Evolutionary conservation across 2,797 vertebrate species (phyloP).

Genomic region (Brotula barbata): DNA sequence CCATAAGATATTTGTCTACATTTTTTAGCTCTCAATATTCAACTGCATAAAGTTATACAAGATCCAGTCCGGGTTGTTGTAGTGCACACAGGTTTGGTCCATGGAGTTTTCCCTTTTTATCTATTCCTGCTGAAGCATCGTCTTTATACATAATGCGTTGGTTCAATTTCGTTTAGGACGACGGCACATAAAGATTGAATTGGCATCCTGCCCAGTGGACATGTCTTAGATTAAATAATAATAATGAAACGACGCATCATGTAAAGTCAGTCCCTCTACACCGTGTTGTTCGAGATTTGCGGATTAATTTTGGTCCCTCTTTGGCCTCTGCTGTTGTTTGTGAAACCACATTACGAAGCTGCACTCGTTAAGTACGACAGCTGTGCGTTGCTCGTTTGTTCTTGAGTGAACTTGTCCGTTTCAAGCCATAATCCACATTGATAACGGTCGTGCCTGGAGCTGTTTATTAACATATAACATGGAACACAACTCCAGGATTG

Average conservation of each 20-base stretch:
- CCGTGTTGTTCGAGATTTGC: slow-evolving; percentile 39
- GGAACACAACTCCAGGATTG: not conserved
- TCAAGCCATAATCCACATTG: not conserved
- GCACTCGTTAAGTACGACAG: too few species aligned
- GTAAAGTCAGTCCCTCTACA: slow-evolving; percentile 41
- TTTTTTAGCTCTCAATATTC: slow-evolving; percentile 45
- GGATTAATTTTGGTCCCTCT: slow-evolving; percentile 9
- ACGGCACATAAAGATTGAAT: slow-evolving; percentile 61
- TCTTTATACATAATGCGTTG: slow-evolving; percentile 46
- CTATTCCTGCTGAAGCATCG: slow-evolving; percentile 45
- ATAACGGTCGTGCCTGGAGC: slow-evolving; percentile 1
- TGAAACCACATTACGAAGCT: too few species aligned
- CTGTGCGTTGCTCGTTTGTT: not conserved
- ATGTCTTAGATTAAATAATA: slow-evolving; percentile 48
- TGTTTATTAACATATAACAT: not conserved
- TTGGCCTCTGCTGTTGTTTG: too few species aligned
- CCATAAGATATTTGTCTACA: slow-evolving; percentile 35
- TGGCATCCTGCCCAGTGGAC: slow-evolving; percentile 53
- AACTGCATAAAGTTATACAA: slow-evolving; percentile 31
- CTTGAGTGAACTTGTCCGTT: not conserved
- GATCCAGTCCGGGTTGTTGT: not conserved
- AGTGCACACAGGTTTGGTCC: slow-evolving; percentile 10
- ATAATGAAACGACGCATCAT: not conserved
- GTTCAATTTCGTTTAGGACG: slow-evolving; percentile 60
- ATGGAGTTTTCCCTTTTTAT: slow-evolving; percentile 18